Evolutionary conservation across 1,140 invertebrate genomes (phyloP).

Genomic region (Harlomillsia oculata): DNA sequence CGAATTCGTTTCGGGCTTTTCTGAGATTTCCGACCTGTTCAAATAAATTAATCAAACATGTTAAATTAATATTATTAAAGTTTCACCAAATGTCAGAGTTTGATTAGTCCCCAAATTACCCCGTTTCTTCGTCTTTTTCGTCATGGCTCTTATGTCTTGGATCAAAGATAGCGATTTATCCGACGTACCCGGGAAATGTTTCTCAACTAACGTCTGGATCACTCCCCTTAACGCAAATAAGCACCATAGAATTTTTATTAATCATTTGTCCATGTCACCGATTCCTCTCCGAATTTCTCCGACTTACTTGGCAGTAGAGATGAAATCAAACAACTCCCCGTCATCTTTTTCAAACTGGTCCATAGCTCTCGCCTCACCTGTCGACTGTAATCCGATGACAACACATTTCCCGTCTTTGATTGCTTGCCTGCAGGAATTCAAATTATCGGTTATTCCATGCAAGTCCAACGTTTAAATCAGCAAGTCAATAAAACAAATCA

Average conservation of each 20-base stretch:
- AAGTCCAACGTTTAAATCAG: not conserved
- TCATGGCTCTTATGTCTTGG: too few species aligned
- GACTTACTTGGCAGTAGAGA: slow-evolving; percentile 93
- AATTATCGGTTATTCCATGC: slow-evolving; percentile 1
- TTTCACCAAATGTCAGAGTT: too few species aligned
- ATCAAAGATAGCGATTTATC: too few species aligned
- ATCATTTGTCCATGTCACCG: slow-evolving; percentile 79
- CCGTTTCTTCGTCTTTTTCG: too few species aligned
- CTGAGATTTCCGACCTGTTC: too few species aligned
- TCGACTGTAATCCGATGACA: slow-evolving; percentile 96
- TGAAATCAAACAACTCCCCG: slow-evolving; percentile 93
- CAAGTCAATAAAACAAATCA: not conserved
- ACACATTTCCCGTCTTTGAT: slow-evolving; percentile 95
- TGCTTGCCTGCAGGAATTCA: slow-evolving; percentile 58
- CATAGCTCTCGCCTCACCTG: slow-evolving; percentile 85
- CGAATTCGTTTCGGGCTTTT: too few species aligned
- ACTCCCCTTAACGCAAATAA: slow-evolving; percentile 57
- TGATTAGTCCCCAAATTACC: too few species aligned
- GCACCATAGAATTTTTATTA: slow-evolving; percentile 16
- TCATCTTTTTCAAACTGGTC: slow-evolving; percentile 92
- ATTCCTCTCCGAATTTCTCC: slow-evolving; percentile 60
- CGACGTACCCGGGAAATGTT: slow-evolving; percentile 90
- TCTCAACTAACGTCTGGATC: slow-evolving; percentile 86
- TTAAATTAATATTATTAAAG: too few species aligned
- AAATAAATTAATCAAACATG: too few species aligned